Base-by-base conservation (phyloP, 2,888 invertebrate species). In the Epinotia nisella region DNA sequence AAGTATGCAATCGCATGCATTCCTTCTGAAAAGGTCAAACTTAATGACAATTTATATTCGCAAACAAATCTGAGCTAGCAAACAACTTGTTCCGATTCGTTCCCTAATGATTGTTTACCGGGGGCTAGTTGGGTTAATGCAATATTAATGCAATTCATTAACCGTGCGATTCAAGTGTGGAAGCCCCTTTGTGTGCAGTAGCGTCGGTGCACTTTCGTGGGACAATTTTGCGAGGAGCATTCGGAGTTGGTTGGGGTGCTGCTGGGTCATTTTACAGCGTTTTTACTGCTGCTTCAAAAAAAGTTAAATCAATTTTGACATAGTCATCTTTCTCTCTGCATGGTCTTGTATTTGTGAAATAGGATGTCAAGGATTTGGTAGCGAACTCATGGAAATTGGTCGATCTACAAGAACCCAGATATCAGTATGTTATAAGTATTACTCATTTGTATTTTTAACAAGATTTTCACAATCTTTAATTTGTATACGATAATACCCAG, bases 61-160 rank as follows among this genome's bases (percentile, higher is more conserved):
- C 91, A 93, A 92, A 93, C 92, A 93, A 92, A 90, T 90, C 88
- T 80, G 81, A 81, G 76, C 81, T 75, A 69, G 87, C 88, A 91
- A 92, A 92, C 89, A 90, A 82, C 79, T 78, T 76, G 81, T 81
- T 82, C 84, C 73, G 78, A 77, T 81, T 78, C 80, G 78, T 78
- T 76, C 80, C 83, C 88, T 93, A 93, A 93, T 92, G 92, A 92
- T 91, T 93, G 93, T 93, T 93, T 91, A 88, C 91, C 77, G 81
- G 80, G 89, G 84, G 89, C 90, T 89, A 90, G 90, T 91, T 90
- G 89, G 87, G 86, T 86, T 93, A 93, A 94, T 94, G 89, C 89
- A 94, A 93, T 94, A 94, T 94, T 94, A 94, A 94, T 93, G 93
- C 92, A 93, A 93, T 94, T 94, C 94, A 94, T 94, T 94, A 94